Evolutionary conservation across 1,140 invertebrate species (phyloP).

Genomic region (Brachionus rotundiformis): DNA sequence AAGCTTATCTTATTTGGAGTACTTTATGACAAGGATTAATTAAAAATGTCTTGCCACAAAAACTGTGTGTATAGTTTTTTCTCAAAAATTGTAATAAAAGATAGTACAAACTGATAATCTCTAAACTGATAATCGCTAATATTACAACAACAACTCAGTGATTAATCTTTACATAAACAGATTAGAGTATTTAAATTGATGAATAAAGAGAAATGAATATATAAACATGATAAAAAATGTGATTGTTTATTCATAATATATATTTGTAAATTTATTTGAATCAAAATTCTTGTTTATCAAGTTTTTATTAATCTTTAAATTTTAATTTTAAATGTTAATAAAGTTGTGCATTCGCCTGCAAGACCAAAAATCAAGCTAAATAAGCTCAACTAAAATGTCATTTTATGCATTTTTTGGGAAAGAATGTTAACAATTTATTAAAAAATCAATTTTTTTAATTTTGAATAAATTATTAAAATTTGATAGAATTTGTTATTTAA

Average conservation of each 20-base stretch:
- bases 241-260: not conserved
- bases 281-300: not conserved
- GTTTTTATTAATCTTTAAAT: too few relatives aligned
- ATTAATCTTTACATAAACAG: not conserved
- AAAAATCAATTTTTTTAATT: constrained; percentile 21
- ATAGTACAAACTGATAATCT: not conserved
- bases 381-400: not conserved
- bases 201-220: not conserved
- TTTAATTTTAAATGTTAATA: not conserved
- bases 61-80: too few relatives aligned
- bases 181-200: not conserved
- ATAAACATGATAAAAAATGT: not conserved
- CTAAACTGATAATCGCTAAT: too few relatives aligned
- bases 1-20: not conserved
- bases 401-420: not conserved
- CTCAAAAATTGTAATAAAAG: not conserved
- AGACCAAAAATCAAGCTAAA: not conserved
- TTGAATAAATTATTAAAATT: constrained; percentile 9
- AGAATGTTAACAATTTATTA: too few relatives aligned
- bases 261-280: not conserved
- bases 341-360: not conserved
- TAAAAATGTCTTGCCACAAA: too few relatives aligned
- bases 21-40: too few relatives aligned
- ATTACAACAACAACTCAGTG: not conserved
- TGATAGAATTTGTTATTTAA: not conserved